phyloP scores from a whole-genome alignment of 1,140 invertebrate genomes.

The Drosophila hydei region DNA sequence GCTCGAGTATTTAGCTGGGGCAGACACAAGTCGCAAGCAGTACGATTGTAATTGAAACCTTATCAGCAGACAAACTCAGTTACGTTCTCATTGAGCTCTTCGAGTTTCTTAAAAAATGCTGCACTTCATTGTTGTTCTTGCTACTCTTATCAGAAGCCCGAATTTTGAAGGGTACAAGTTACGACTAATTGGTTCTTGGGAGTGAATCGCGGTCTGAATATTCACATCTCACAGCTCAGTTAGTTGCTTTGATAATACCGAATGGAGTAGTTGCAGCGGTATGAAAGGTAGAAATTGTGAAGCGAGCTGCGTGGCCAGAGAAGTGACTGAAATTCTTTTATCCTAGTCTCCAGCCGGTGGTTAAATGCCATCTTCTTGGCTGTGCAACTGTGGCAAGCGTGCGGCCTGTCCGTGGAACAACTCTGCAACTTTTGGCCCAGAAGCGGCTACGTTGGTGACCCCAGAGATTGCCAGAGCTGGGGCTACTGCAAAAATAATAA shows the following conservation, averaged over 20 bases:
- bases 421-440: conserved; percentile 42
- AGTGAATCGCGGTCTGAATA: background rate
- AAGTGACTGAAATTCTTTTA: conserved; percentile 34
- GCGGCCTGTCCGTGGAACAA: conserved; percentile 26
- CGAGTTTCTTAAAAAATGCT: background rate
- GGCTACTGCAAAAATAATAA: conserved; percentile 42
- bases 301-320: background rate
- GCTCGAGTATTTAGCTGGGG: background rate
- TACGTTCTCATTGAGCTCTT: background rate
- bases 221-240: background rate
- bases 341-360: conserved; percentile 31
- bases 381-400: conserved; percentile 1
- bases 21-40: background rate
- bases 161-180: conserved; percentile 1
- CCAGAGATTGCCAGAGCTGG: conserved; percentile 46
- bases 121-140: background rate
- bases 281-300: conserved; percentile 48
- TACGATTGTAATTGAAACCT: background rate
- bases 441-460: conserved; percentile 39
- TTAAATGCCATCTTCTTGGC: background rate
- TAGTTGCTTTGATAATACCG: conserved; percentile 1
- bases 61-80: conserved; percentile 4
- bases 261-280: background rate
- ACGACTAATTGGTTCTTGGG: conserved; percentile 12
- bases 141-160: conserved; percentile 5